Percentiles rank a stretch among this genome's conserved stretches.
Conservation (phyloP, 2,113 vertebrate species). For the Nesogale talazaci region DNA sequence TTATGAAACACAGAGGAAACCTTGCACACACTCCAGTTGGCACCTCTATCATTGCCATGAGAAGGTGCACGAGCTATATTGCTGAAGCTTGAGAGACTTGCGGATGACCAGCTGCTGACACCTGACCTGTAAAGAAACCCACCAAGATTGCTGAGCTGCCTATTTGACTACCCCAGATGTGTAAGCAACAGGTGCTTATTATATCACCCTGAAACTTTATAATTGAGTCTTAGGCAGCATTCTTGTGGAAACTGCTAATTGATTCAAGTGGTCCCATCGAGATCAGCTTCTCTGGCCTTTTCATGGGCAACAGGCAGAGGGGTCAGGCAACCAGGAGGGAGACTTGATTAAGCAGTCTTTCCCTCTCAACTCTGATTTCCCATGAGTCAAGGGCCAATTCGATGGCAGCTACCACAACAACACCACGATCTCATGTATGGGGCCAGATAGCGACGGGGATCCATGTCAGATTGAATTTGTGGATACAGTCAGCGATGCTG, state of each 20-base stretch:
- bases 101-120: not conserved
- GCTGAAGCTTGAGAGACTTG: not conserved
- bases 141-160: not conserved
- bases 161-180: not conserved
- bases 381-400: not conserved
- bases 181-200: not conserved
- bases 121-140: not conserved
- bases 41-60: not conserved
- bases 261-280: not conserved
- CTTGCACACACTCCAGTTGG: not conserved
- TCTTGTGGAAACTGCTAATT: not conserved
- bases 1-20: not conserved
- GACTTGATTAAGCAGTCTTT: not conserved
- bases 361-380: not conserved
- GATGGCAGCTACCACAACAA: not conserved
- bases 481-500: not conserved
- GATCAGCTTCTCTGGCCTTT: conserved; percentile 19
- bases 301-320: not conserved
- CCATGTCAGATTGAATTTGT: not conserved
- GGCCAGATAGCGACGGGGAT: not conserved
- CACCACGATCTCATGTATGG: not conserved
- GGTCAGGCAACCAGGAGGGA: not conserved
- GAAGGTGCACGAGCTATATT: not conserved
- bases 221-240: not conserved
- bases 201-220: not conserved